Conservation (phyloP, 2,797 vertebrate genomes). For the Periophthalmus magnuspinnatus region DNA sequence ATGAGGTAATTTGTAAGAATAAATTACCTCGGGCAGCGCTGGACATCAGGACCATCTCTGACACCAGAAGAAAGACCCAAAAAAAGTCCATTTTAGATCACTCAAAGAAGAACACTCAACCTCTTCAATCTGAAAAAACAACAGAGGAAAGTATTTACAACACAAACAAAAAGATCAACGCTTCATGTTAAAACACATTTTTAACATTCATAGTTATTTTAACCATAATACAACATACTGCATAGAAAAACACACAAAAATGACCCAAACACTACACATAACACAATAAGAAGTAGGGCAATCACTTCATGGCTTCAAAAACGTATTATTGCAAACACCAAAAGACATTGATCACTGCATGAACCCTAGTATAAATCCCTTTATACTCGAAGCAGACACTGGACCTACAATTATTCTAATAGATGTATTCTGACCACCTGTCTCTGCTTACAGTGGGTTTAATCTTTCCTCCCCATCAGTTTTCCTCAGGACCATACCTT, state of each 20-base stretch:
- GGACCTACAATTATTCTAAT: constrained; percentile 18
- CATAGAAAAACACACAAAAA: not conserved
- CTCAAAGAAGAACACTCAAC: not conserved
- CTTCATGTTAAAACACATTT: no score
- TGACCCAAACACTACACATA: not conserved
- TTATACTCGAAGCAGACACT: constrained; percentile 1
- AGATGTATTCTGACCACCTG: constrained; percentile 64
- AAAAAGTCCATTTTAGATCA: constrained; percentile 55
- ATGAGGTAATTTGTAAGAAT: not conserved
- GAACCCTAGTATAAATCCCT: not conserved
- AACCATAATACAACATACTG: not conserved
- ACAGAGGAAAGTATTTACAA: not conserved
- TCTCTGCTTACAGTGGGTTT: constrained; percentile 52
- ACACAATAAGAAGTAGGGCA: not conserved
- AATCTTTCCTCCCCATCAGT: constrained; percentile 52
- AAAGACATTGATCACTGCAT: not conserved
- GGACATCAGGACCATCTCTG: constrained; percentile 58
- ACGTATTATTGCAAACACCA: not conserved
- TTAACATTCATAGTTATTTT: not conserved
- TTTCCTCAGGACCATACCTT: constrained; percentile 40
- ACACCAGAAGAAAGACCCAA: constrained; percentile 44
- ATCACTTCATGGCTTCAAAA: not conserved
- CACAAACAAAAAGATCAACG: not conserved
- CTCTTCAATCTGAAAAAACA: constrained; percentile 31
- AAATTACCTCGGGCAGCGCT: constrained; percentile 64